Base-by-base conservation (phyloP, 2,113 vertebrate genomes). In the Kobus ellipsiprymnus region DNA sequence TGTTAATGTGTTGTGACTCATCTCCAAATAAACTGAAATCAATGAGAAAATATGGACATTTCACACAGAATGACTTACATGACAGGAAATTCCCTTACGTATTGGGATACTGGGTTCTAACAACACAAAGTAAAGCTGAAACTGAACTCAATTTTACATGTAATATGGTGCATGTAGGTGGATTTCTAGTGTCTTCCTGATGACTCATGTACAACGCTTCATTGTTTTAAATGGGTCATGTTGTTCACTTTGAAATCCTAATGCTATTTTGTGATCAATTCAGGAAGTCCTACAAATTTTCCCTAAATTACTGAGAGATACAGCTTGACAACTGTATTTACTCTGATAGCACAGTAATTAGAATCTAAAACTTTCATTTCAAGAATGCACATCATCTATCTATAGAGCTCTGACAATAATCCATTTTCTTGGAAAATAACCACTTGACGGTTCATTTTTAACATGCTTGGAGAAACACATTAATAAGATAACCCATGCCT, bases 381-480 rank as follows among this genome's bases (percentile, higher is more conserved):
- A 95, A 55, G 25, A 94, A 13, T 90, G 96, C 46, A 7, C 6
- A 96, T 78, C 86, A 96, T 88, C 88, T 94, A 97, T 85, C 88
- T 94, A 97, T 33, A 55, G 6, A 80, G 94, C 48, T 85, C 64
- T 78, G 62, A 55, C 86, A 95, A 91, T 62, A 64, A 92, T 23
- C 84, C 6, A 59, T 27, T 95, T 93, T 93, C 84, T n/a, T 57
- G 60, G 85, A 36, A 97, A 98, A 97, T 27, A 64, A 74, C 80
- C n/a, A 85, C 96, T 0, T 67, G 86, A 96, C 97, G 95, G 90
- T 40, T 81, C 36, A 86, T 71, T 97, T 21, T 93, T 91, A 91
- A 17, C 27, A 80, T 16, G 40, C 62, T 96, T 94, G 67, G 40
- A 97, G 93, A 98, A 96, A 64, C 55, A 84, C 27, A 97, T 93